These are phyloP conservation scores for Protodeltote pygarga DNA, from an alignment of 2,888 invertebrate genomes.

Conservation along the genomic window DNA sequence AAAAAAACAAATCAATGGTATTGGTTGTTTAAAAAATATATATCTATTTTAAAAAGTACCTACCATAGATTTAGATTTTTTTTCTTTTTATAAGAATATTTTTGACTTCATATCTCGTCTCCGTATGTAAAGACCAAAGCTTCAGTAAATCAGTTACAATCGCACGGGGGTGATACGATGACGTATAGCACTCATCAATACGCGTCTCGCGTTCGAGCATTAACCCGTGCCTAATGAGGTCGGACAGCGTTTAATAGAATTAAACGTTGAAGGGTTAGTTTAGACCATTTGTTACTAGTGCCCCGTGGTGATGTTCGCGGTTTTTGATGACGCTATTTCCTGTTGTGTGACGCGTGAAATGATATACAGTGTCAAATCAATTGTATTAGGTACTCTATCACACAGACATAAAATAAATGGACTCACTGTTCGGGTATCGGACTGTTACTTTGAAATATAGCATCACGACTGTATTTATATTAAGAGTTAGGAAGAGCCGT, in stretches of 20 bases:
- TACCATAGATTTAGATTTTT: too few species aligned
- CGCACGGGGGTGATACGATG: slow-evolving; percentile 69
- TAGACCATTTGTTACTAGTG: slow-evolving; percentile 43
- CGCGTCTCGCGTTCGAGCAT: slow-evolving; percentile 68
- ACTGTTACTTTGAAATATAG: too few species aligned
- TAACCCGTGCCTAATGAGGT: slow-evolving; percentile 80
- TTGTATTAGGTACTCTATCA: too few species aligned
- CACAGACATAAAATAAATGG: too few species aligned
- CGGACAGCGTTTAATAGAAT: slow-evolving; percentile 78
- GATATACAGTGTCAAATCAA: slow-evolving; percentile 3
- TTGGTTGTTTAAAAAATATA: too few species aligned
- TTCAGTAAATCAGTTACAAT: slow-evolving; percentile 10
- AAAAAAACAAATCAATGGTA: too few species aligned
- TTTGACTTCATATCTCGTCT: too few species aligned
- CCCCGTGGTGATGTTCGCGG: slow-evolving; percentile 34
- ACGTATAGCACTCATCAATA: slow-evolving; percentile 79
- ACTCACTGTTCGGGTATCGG: too few species aligned
- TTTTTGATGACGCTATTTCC: slow-evolving; percentile 42
- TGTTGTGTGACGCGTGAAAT: slow-evolving; percentile 29
- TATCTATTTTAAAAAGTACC: too few species aligned
- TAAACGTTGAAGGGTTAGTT: slow-evolving; percentile 65
- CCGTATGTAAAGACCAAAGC: neutral
- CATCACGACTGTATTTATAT: too few species aligned
- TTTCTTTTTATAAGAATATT: too few species aligned
- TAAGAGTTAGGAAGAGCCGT: too few species aligned